A percentile compares a stretch with the other conserved stretches of the same genome.
phyloP scores from a whole-genome alignment of 1,140 invertebrate genomes.

The Araneus ventricosus region DNA sequence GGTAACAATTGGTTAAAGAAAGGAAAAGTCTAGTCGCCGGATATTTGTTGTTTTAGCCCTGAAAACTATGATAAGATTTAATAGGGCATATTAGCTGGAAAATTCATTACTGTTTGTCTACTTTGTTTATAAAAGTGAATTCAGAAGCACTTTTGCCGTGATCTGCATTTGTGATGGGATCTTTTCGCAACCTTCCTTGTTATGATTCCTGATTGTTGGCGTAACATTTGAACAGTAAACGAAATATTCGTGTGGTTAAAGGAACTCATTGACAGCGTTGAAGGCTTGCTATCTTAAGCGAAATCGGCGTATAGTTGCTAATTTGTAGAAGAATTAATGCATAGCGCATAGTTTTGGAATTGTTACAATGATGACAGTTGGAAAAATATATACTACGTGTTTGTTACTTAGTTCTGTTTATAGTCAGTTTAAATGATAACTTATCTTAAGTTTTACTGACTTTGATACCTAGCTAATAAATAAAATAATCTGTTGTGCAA shows the following conservation, averaged over 20 bases:
- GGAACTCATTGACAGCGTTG: not conserved
- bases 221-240: not conserved
- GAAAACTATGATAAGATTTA: slow-evolving; percentile 20
- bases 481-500: too few relatives aligned
- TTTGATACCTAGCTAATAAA: too few relatives aligned
- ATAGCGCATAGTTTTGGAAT: too few relatives aligned
- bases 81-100: slow-evolving; percentile 12
- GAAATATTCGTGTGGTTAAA: not conserved
- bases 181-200: not conserved
- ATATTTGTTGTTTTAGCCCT: slow-evolving; percentile 10
- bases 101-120: slow-evolving; percentile 7
- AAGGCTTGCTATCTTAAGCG: not conserved
- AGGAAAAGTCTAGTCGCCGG: not conserved
- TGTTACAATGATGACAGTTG: too few relatives aligned
- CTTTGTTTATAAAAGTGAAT: not conserved
- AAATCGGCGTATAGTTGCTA: not conserved
- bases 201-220: not conserved
- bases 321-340: too few relatives aligned
- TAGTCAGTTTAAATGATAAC: too few relatives aligned
- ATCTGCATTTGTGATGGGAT: not conserved
- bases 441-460: too few relatives aligned
- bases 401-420: too few relatives aligned
- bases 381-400: too few relatives aligned
- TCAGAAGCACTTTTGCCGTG: not conserved
- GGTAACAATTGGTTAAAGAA: not conserved